These are phyloP conservation scores for Hoplodrina blanda DNA, from an alignment of 2,888 invertebrate genomes.

Conservation along the genomic window DNA sequence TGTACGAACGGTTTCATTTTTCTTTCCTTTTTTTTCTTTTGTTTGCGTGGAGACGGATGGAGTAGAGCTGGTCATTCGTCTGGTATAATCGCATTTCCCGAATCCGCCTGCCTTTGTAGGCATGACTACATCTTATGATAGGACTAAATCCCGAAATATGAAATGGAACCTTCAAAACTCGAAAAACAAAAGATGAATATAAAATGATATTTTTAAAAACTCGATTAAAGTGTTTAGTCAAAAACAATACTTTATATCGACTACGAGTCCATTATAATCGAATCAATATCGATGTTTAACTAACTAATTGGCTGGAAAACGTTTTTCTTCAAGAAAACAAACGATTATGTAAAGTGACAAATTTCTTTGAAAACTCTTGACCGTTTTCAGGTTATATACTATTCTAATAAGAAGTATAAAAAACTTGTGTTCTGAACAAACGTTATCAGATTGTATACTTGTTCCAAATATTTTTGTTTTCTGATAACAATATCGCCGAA, in stretches of 20 bases:
- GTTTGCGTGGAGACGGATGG: constrained; percentile 64
- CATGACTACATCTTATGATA: constrained; percentile 53
- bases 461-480: constrained; percentile 20
- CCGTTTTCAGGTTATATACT: constrained; percentile 17
- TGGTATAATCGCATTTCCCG: constrained; percentile 53
- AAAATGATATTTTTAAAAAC: constrained; percentile 11
- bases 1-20: constrained; percentile 88
- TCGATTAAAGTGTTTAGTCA: constrained; percentile 7
- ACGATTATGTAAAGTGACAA: constrained; percentile 41
- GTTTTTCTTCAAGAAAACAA: constrained; percentile 8
- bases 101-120: constrained; percentile 25
- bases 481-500: neutral
- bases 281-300: constrained; percentile 9
- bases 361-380: constrained; percentile 34
- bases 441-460: constrained; percentile 23
- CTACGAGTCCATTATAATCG: constrained; percentile 3
- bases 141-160: constrained; percentile 23
- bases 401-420: constrained; percentile 2
- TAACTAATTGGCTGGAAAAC: constrained; percentile 30
- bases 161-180: constrained; percentile 13
- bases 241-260: constrained; percentile 4
- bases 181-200: constrained; percentile 34
- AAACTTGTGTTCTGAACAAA: constrained; percentile 17
- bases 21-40: constrained; percentile 79
- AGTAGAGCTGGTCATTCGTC: constrained; percentile 49